These are phyloP conservation scores for Brachypteracias leptosomus DNA, from an alignment of 2,113 vertebrate species.

Conservation along the genomic window DNA sequence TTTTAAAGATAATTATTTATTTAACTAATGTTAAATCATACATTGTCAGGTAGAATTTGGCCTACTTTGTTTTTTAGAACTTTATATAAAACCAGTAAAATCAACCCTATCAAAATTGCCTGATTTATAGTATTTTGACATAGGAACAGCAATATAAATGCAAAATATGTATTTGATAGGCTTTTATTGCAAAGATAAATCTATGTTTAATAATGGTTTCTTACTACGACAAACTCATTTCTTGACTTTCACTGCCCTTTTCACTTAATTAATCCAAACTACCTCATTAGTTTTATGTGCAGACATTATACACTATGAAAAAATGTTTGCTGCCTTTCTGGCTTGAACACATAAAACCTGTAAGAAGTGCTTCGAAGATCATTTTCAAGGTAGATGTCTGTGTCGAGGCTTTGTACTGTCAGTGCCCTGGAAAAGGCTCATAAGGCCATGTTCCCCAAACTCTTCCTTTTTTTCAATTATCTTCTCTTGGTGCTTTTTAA, in stretches of 20 bases:
- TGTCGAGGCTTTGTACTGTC: background rate
- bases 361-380: background rate
- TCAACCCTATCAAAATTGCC: background rate
- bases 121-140: background rate
- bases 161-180: background rate
- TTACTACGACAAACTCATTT: background rate
- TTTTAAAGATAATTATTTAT: background rate
- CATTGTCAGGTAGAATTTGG: background rate
- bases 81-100: background rate
- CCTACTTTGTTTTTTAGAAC: background rate
- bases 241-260: background rate
- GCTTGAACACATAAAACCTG: background rate
- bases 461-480: background rate
- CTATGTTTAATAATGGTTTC: background rate
- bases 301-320: background rate
- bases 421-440: background rate
- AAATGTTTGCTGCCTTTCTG: background rate
- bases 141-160: background rate
- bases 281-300: background rate
- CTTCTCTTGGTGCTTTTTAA: background rate
- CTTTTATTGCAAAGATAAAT: background rate
- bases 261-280: background rate
- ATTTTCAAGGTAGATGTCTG: background rate
- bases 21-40: background rate
- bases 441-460: background rate